A percentile compares a stretch with the other conserved stretches of the same genome.
These are phyloP conservation scores for Elachura formosa DNA, from an alignment of 2,113 vertebrate genomes.

Conservation along the genomic window DNA sequence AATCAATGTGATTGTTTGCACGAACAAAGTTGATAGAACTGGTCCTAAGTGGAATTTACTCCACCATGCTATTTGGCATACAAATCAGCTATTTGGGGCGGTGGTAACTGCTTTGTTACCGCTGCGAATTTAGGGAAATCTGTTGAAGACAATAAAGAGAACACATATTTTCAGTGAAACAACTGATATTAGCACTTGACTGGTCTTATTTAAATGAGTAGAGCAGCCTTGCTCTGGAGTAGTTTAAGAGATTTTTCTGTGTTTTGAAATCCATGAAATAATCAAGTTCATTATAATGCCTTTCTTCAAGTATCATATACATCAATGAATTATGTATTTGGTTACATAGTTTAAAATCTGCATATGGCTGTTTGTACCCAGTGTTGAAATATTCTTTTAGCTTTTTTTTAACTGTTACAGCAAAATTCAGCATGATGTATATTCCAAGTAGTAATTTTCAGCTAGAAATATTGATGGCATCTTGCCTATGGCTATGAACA, in stretches of 20 bases:
- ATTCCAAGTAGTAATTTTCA: not conserved
- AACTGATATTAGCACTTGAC: not conserved
- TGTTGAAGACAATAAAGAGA: not conserved
- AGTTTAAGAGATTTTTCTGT: not conserved
- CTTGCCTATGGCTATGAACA: not conserved
- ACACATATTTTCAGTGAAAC: not conserved
- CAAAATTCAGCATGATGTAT: not conserved
- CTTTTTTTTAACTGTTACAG: not conserved
- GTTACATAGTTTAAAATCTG: not conserved
- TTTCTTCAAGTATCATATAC: not conserved
- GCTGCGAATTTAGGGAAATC: not conserved
- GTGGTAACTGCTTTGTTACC: not conserved
- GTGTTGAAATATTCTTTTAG: not conserved
- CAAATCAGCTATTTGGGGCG: not conserved
- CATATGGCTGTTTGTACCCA: not conserved
- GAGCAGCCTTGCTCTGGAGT: not conserved
- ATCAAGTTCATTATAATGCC: not conserved
- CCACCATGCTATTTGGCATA: not conserved
- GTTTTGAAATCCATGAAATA: not conserved
- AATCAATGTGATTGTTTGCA: not conserved
- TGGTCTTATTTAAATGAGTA: not conserved
- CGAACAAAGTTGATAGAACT: not conserved
- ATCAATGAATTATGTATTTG: not conserved
- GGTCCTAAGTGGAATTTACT: not conserved
- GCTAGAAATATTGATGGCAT: not conserved